phyloP scores from a whole-genome alignment of 2,888 invertebrate genomes.

The Xestobium rufovillosum region DNA sequence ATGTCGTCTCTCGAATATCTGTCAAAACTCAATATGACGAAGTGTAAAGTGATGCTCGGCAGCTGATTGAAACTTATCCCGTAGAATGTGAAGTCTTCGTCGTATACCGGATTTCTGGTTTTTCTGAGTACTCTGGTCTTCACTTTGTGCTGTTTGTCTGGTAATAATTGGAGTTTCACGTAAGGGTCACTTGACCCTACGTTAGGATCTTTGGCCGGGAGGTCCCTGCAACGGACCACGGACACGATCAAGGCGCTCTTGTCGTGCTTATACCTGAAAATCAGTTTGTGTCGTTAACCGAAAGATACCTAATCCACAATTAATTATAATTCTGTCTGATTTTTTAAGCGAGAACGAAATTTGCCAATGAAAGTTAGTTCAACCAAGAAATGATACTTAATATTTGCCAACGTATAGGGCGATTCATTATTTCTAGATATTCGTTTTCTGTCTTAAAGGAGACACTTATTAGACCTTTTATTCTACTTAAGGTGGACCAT shows the following conservation, averaged over 20 bases:
- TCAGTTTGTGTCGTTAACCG: conserved; percentile 4
- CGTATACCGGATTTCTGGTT: conserved; percentile 93
- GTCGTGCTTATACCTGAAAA: conserved; percentile 75
- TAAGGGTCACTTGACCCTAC: conserved; percentile 90
- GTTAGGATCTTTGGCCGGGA: conserved; percentile 77
- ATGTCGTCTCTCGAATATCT: conserved; percentile 97
- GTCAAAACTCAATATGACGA: conserved; percentile 90
- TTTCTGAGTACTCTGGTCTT: conserved; percentile 94
- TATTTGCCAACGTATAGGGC: too few relatives aligned
- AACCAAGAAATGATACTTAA: too few relatives aligned
- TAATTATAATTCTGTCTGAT: too few relatives aligned
- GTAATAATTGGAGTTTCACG: conserved; percentile 93
- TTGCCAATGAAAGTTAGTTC: neutral
- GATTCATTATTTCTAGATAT: too few relatives aligned
- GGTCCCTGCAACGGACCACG: conserved; percentile 80
- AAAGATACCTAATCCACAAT: conserved; percentile 3
- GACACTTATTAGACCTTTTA: too few relatives aligned
- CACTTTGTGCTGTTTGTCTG: conserved; percentile 96
- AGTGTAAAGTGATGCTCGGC: conserved; percentile 83
- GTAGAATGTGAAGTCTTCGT: conserved; percentile 99
- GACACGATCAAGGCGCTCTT: conserved; percentile 88
- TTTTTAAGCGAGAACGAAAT: too few relatives aligned
- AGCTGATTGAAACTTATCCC: conserved; percentile 83
- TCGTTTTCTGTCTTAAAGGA: too few relatives aligned
- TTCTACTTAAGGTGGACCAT: too few relatives aligned